A percentile compares a stretch with the other conserved stretches of the same genome.
Conservation (phyloP, 2,888 invertebrate species). For the Oxytorus armatus region DNA sequence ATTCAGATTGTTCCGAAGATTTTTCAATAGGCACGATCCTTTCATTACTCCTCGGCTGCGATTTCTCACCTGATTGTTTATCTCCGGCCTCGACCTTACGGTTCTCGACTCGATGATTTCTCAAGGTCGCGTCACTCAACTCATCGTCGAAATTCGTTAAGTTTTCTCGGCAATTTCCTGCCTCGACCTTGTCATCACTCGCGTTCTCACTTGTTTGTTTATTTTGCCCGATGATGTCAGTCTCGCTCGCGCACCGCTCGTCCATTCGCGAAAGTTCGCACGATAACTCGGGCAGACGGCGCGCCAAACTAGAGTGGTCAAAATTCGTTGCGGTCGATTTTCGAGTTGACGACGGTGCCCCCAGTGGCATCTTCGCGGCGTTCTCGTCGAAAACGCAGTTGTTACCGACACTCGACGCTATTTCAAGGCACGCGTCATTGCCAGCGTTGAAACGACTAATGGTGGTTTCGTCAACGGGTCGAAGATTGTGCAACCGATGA, state of each 20-base stretch:
- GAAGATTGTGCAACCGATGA: constrained; percentile 64
- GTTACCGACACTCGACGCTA: constrained; percentile 67
- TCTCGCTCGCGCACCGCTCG: constrained; percentile 37
- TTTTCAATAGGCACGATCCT: constrained; percentile 39
- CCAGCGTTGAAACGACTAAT: constrained; percentile 62
- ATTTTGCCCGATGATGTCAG: constrained; percentile 50
- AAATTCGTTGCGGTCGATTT: constrained; percentile 58
- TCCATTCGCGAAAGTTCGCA: constrained; percentile 16
- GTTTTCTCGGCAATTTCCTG: constrained; percentile 37
- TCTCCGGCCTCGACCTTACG: constrained; percentile 27
- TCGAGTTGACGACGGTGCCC: constrained; percentile 54
- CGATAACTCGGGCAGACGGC: constrained; percentile 54
- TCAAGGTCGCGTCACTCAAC: constrained; percentile 43
- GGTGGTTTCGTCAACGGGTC: constrained; percentile 57
- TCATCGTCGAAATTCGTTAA: constrained; percentile 3
- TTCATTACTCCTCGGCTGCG: constrained; percentile 6
- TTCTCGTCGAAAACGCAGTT: constrained; percentile 55
- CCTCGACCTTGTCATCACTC: constrained; percentile 27
- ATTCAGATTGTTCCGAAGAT: neutral
- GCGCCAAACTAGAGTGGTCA: constrained; percentile 54
- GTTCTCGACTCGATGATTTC: constrained; percentile 1
- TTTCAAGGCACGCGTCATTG: constrained; percentile 72
- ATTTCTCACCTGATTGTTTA: constrained; percentile 28
- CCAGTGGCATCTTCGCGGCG: constrained; percentile 62
- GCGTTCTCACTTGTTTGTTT: constrained; percentile 27